Base-by-base conservation (phyloP, 2,113 vertebrate species). In the Rhegmatorhina hoffmannsi region DNA sequence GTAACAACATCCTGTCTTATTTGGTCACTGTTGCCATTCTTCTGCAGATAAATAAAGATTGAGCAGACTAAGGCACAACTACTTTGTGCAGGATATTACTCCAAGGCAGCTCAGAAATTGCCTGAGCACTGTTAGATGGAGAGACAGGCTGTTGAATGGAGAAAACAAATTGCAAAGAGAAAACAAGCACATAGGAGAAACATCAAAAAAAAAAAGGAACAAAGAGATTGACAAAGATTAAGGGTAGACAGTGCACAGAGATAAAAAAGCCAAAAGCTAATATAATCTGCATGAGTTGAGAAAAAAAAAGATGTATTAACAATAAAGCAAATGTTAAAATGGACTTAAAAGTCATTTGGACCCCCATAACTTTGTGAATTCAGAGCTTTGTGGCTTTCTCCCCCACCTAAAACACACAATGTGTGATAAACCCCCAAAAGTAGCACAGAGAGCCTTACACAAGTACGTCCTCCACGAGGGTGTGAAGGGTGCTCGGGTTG, bases 401-500 rank as follows among this genome's bases (percentile, higher is more conserved):
- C 33, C 11, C 33, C 13, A 20, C 29, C 19, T 52, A 34, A 74
- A 47, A 4, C 31, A 77, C 24, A 8, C 26, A 33, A 38, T 7
- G 50, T 29, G 19, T 34, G 46, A 87, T 18, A 59, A 59, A 46
- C 25, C 50, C 50, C 25, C 13, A 26, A 89, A 69, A 58, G 18
- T 52, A 75, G 73, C 28, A 17, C 53, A 36, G 36, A 68, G 84
- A 60, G 63, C 38, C 98, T 97, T 98, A 99, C 99, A 99, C 98
- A 95, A 99, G 98, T 89, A 99, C 93, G 43, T 99, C 99, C 94
- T 99, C 99, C 96, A 99, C 99, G 52, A 99, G 97, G 2, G 98
- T 98, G 72, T 99, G 98, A 95, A 99, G 98, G 97, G 98, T 98
- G 97, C 99, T 99, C 33, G 99, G 99, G 80, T 99, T 99, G 89